Evolutionary conservation across 2,888 invertebrate genomes (phyloP), one percentile per base, ranked within the genome.

Genomic region (Alloscopus bannaensis): DNA sequence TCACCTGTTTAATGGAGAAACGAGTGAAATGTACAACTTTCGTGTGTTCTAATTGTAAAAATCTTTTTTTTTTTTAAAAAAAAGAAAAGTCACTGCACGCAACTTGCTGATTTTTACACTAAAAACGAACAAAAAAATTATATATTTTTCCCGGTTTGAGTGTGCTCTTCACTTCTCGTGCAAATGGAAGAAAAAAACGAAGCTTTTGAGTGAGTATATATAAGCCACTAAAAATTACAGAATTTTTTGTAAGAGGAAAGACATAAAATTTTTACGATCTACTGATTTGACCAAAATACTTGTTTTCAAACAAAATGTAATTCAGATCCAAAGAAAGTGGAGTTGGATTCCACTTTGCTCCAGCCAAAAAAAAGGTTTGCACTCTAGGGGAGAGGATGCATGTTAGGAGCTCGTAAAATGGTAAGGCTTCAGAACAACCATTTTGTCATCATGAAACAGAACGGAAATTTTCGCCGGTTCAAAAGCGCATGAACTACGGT

Each of bases 221-320:
- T 24, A 52, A 26, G 55, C n/a, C 26, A 47, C 65, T 20, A 47
- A 47, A 65, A 65, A 47, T 65, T 65, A 65, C 28, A 47, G 47
- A 45, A 20, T 26, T 47, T 65, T 65, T 65, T 65, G 45, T 26
- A 18, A 60, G 65, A 47, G 65, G 18, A 47, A 65, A 47, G 65
- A 47, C 65, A 65, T 65, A 65, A 65, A 65, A 65, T 11, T 65
- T 65, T 65, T 65, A 65, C 47, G 65, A 65, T 65, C 65, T 24
- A 65, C 65, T 65, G 65, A 65, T 65, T 65, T 47, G 65, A 65
- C 65, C 65, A 47, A 65, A 47, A 65, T 65, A 65, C 65, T 65
- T 65, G 47, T 47, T 65, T 29, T n/a, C 31, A 29, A 31, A 24
- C 18, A 59, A 31, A n/a, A 31, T n/a, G 22, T 3, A 52, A 52